Percentiles rank a stretch among this genome's conserved stretches.
Conservation (phyloP, 2,888 invertebrate genomes). For the Hypselothyrea guttata region DNA sequence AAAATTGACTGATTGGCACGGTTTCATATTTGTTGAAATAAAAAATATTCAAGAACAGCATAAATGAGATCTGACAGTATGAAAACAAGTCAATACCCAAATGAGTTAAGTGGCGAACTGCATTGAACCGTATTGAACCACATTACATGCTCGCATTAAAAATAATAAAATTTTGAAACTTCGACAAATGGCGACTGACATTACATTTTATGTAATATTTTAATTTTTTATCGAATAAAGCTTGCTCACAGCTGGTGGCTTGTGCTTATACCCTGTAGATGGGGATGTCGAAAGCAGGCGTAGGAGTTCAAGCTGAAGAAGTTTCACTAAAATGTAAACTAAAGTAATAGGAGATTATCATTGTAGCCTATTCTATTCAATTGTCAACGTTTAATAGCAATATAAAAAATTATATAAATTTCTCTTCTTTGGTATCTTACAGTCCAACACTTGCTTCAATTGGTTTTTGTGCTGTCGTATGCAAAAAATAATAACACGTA, state of each 20-base stretch:
- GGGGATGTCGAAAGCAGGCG: too few relatives aligned
- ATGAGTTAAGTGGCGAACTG: slow-evolving; percentile 64
- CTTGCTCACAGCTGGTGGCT: neutral
- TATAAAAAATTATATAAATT: too few relatives aligned
- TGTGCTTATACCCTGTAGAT: slow-evolving; percentile 7
- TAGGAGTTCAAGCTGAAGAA: too few relatives aligned
- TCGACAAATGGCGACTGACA: slow-evolving; percentile 54
- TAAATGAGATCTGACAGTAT: neutral
- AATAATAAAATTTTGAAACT: slow-evolving; percentile 65
- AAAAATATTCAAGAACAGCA: neutral
- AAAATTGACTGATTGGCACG: slow-evolving; percentile 60
- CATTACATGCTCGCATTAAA: slow-evolving; percentile 62
- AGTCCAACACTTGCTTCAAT: slow-evolving; percentile 3
- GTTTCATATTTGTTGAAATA: slow-evolving; percentile 25
- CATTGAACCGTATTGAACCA: slow-evolving; percentile 47
- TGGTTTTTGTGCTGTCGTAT: slow-evolving; percentile 50
- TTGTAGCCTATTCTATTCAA: too few relatives aligned
- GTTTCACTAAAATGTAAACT: too few relatives aligned
- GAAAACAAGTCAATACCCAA: slow-evolving; percentile 44
- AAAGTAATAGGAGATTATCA: too few relatives aligned
- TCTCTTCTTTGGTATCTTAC: neutral
- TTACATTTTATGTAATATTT: slow-evolving; percentile 42
- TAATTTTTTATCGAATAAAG: slow-evolving; percentile 8
- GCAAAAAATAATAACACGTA: slow-evolving; percentile 69
- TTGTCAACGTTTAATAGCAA: too few relatives aligned